Conservation (phyloP, 2,888 invertebrate species). For the Synergus laeviventris region DNA sequence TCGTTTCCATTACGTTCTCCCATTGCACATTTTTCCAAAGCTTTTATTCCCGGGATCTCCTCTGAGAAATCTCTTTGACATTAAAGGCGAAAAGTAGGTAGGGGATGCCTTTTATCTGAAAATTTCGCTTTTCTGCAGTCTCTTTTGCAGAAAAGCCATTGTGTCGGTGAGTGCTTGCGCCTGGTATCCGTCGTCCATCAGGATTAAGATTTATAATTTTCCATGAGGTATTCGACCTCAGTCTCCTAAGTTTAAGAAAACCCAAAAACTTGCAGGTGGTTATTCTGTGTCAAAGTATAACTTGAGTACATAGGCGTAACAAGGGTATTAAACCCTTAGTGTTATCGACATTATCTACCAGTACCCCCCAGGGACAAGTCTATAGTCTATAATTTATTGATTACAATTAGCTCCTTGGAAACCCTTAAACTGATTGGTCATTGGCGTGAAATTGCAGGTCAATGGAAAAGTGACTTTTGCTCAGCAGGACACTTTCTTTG, state of each 20-base stretch:
- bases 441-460: background rate
- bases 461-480: background rate
- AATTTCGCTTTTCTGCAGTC: background rate
- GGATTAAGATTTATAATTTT: slow-evolving; percentile 16
- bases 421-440: background rate
- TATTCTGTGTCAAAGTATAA: background rate
- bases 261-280: background rate
- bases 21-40: background rate
- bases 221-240: background rate
- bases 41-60: background rate
- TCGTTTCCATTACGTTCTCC: background rate
- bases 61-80: background rate
- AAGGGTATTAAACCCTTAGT: background rate
- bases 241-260: background rate
- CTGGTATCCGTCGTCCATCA: slow-evolving; percentile 1
- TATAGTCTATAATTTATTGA: background rate
- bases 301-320: background rate
- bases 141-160: slow-evolving; percentile 3
- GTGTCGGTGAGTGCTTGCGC: background rate
- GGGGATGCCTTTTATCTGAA: background rate
- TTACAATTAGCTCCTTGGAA: background rate
- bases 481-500: background rate
- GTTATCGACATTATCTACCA: background rate
- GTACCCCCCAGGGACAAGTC: background rate
- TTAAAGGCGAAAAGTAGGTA: background rate